Base-by-base conservation (phyloP, 2,113 vertebrate species). In the Procapra przewalskii region DNA sequence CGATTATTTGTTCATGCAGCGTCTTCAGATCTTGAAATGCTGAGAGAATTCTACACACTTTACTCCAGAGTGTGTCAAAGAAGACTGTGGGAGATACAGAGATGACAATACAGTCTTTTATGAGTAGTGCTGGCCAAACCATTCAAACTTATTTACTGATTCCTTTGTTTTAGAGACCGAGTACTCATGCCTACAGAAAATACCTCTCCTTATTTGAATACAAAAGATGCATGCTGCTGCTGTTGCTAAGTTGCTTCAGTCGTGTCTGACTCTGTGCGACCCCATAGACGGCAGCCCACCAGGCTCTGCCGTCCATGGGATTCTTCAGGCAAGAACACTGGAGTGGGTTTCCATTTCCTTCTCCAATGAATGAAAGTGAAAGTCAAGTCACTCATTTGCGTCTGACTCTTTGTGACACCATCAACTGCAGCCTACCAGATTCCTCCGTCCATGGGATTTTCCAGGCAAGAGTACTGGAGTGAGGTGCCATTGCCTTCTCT, bases 1-100 rank as follows among this genome's bases (percentile, higher is more conserved):
- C 1, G 8, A 79, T 57, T 87, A 75, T 80, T 89, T 75, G 3
- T 4, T 86, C 19, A 77, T 48, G 21, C 59, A 64, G 11, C 77
- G 17, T 75, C 6, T 81, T 90, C 90, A 81, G 16, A 60, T 48
- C 31, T 52, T 81, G 25, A 80, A 54, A 36, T 48, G 31, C 29
- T 94, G 40, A 92, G 80, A 95, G 60, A 71, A 96, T 92, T 86
- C 36, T 81, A 48, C 9, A 50, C 14, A 21, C 31, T 92, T 89
- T 82, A 81, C 7, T 3, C 17, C 16, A 50, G n/a, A 82, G 52
- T 88, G 16, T 90, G 33, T 52, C 45, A 87, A 64, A 90, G 59
- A 50, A 17, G 43, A 50, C 77, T 54, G 27, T 27, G 52, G 48
- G 16, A 84, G 8, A 17, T 14, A 8, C 14, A 80, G 64, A 40